Evolutionary conservation across 2,113 vertebrate genomes (phyloP).

Genomic region (Craseonycteris thonglongyai): DNA sequence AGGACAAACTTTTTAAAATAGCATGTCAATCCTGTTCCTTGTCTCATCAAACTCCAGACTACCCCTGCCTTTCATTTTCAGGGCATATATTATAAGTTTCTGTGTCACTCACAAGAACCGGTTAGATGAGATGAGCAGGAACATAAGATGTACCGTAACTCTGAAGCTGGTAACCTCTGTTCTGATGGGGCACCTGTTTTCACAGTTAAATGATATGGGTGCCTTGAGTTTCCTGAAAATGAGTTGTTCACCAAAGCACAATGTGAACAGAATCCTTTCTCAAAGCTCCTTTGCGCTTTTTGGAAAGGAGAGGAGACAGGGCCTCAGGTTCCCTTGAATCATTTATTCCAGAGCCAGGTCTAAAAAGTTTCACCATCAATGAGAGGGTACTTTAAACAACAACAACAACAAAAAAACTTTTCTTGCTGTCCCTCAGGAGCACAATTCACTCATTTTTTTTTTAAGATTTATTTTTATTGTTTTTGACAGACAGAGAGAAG

Average conservation of each 20-base stretch:
- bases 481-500: too few relatives aligned
- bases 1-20: constrained; percentile 65
- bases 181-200: neutral
- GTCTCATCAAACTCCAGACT: neutral
- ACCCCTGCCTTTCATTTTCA: constrained; percentile 32
- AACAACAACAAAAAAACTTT: neutral
- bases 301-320: neutral
- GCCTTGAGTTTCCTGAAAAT: constrained; percentile 17
- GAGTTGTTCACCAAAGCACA: neutral
- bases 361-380: neutral
- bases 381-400: neutral
- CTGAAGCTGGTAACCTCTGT: neutral
- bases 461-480: too few relatives aligned
- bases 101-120: constrained; percentile 20
- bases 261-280: constrained; percentile 6
- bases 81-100: constrained; percentile 21
- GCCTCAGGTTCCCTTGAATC: constrained; percentile 22
- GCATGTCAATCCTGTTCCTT: constrained; percentile 29
- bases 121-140: constrained; percentile 25
- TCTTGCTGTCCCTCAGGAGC: neutral
- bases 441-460: neutral
- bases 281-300: neutral
- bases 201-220: neutral
- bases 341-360: constrained; percentile 24
- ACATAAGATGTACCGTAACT: neutral